These are phyloP conservation scores for Alcis repandata DNA, from an alignment of 2,888 invertebrate genomes.

Conservation along the genomic window DNA sequence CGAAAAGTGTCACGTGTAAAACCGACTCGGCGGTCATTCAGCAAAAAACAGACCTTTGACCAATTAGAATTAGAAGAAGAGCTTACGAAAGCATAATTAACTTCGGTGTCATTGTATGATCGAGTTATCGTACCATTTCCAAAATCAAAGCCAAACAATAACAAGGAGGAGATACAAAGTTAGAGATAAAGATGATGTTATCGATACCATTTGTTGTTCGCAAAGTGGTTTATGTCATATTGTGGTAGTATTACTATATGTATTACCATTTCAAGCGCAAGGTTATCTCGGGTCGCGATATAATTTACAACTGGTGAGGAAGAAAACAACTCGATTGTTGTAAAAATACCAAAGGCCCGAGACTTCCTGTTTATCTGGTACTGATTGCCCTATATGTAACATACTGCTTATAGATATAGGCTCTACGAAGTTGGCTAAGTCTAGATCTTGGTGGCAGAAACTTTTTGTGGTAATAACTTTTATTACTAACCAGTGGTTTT, in stretches of 20 bases:
- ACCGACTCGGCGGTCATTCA: no score
- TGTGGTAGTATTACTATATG: conserved; percentile 57
- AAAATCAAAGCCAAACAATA: conserved; percentile 1
- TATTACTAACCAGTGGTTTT: no score
- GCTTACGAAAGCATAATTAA: no score
- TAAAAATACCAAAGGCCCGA: conserved; percentile 36
- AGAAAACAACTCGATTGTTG: conserved; percentile 42
- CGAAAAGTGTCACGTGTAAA: no score
- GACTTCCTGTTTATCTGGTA: conserved; percentile 47
- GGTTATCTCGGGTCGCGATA: conserved; percentile 64
- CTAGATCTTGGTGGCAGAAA: not conserved
- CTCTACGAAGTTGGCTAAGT: not conserved
- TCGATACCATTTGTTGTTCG: conserved; percentile 43
- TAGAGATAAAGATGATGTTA: conserved; percentile 30
- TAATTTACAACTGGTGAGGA: conserved; percentile 47
- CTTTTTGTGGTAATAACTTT: no score
- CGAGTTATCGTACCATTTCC: not conserved
- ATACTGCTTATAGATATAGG: no score
- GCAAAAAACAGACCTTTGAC: no score
- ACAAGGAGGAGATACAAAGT: not conserved
- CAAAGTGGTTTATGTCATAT: conserved; percentile 38
- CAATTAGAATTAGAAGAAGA: no score
- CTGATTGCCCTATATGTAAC: not conserved
- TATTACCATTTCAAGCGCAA: conserved; percentile 60
- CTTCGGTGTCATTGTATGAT: not conserved